Percentiles rank a stretch among this genome's conserved stretches.
Evolutionary conservation across 2,888 invertebrate genomes (phyloP).

Genomic region (Labia minor): DNA sequence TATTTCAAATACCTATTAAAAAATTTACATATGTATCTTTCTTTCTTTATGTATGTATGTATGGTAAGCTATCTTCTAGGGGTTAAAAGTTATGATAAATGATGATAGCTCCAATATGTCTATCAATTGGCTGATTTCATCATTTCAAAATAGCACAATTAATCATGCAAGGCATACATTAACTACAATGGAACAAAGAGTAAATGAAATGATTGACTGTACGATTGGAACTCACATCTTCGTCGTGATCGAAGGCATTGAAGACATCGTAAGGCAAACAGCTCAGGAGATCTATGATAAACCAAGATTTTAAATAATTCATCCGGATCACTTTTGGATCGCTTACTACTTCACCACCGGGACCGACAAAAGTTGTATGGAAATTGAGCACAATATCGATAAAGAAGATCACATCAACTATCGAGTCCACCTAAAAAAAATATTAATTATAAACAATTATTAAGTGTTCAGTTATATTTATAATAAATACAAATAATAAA

Average conservation of each 20-base stretch:
- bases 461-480: too few species aligned
- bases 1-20: too few species aligned
- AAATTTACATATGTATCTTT: too few species aligned
- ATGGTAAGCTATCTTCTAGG: too few species aligned
- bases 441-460: too few species aligned
- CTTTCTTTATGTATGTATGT: too few species aligned
- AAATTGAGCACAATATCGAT: conserved; percentile 99
- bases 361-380: conserved; percentile 99
- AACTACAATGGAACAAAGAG: too few species aligned
- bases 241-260: conserved; percentile 99
- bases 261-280: conserved; percentile 99
- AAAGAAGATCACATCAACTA: conserved; percentile 99
- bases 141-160: neutral
- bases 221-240: conserved; percentile 60
- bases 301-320: conserved; percentile 99
- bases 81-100: too few species aligned
- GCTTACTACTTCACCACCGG: conserved; percentile 91
- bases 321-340: conserved; percentile 96
- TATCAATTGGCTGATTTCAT: neutral
- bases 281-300: conserved; percentile 95
- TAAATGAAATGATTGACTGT: too few species aligned
- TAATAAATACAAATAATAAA: too few species aligned
- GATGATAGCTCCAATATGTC: too few species aligned
- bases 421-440: conserved; percentile 55
- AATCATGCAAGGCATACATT: neutral